These are phyloP conservation scores for Anomalospiza imberbis DNA, from an alignment of 2,797 vertebrate genomes.

Conservation along the genomic window DNA sequence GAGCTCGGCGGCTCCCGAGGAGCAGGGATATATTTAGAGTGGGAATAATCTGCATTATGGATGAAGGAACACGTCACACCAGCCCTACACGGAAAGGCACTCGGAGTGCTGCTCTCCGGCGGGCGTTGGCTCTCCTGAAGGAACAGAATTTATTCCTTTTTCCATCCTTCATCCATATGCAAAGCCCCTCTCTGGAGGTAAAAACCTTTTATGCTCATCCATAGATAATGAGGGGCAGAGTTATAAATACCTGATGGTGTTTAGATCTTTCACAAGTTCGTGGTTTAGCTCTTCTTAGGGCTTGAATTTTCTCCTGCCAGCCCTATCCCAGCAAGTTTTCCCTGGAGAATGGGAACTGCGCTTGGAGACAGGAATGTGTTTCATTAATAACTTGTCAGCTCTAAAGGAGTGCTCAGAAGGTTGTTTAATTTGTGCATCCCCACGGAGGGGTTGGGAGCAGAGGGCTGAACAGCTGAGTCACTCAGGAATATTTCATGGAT, in stretches of 20 bases:
- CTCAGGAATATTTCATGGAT: neutral
- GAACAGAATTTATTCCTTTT: neutral
- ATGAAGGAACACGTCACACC: neutral
- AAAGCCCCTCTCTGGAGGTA: neutral
- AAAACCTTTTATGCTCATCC: neutral
- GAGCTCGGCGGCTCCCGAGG: neutral
- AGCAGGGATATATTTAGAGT: neutral
- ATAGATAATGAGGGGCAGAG: neutral
- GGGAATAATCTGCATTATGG: slow-evolving; percentile 17
- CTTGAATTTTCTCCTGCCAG: neutral
- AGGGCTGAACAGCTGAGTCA: neutral
- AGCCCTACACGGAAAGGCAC: neutral
- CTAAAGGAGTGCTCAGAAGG: neutral
- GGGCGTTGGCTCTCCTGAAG: neutral
- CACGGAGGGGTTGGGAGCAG: neutral
- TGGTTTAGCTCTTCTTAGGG: neutral
- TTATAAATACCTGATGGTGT: neutral
- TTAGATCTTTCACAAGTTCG: neutral
- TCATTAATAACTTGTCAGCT: neutral
- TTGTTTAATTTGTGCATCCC: neutral
- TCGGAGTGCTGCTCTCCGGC: neutral
- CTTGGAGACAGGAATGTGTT: neutral
- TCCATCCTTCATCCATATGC: neutral
- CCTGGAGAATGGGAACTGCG: neutral
- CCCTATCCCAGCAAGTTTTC: neutral